Conservation (phyloP, 2,888 invertebrate species). For the Chydorus sphaericus region DNA sequence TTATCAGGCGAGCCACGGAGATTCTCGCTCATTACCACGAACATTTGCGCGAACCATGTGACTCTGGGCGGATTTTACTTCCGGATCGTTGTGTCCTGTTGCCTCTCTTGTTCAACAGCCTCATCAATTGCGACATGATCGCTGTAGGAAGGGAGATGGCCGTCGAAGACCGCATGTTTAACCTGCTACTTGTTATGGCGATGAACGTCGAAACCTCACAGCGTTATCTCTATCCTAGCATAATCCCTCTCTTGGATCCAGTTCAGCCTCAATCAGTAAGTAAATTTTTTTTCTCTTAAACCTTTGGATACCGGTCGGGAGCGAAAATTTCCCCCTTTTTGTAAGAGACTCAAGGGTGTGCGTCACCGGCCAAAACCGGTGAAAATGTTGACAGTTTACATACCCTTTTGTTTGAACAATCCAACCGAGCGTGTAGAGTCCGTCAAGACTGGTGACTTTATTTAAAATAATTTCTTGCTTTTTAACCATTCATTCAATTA, state of each 20-base stretch:
- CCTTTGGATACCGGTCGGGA: too few relatives aligned
- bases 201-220: conserved; percentile 74
- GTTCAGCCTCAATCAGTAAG: too few relatives aligned
- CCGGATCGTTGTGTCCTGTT: conserved; percentile 96
- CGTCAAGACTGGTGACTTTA: too few relatives aligned
- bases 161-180: conserved; percentile 86
- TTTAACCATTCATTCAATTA: too few relatives aligned
- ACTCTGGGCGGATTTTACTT: conserved; percentile 88
- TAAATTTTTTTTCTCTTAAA: too few relatives aligned
- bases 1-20: conserved; percentile 64
- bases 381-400: too few relatives aligned
- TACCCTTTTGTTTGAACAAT: too few relatives aligned
- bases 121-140: conserved; percentile 82
- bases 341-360: too few relatives aligned
- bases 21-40: conserved; percentile 86
- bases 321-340: too few relatives aligned
- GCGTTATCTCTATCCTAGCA: conserved; percentile 80
- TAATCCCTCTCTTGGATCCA: conserved; percentile 67
- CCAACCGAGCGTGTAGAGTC: too few relatives aligned
- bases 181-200: conserved; percentile 73
- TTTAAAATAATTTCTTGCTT: too few relatives aligned
- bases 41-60: conserved; percentile 86
- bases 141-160: conserved; percentile 91
- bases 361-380: too few relatives aligned
- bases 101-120: conserved; percentile 85